Conservation (phyloP, 2,888 invertebrate species). For the Eumerus sabulonum region DNA sequence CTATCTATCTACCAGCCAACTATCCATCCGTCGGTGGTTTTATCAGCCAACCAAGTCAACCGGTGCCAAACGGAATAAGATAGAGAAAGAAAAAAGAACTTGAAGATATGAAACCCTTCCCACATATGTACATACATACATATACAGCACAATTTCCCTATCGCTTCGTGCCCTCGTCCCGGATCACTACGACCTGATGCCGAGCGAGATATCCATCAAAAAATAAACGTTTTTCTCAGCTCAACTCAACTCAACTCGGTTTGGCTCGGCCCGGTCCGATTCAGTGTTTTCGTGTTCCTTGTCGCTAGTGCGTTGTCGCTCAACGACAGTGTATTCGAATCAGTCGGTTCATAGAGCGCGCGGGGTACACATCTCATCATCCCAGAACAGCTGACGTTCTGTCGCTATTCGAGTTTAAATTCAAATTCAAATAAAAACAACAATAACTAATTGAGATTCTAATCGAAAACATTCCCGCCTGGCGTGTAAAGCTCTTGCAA, state of each 20-base stretch:
- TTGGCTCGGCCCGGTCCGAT: constrained; percentile 18
- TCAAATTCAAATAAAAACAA: constrained; percentile 20
- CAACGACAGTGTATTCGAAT: constrained; percentile 13
- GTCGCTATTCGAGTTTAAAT: constrained; percentile 44
- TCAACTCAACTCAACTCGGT: constrained; percentile 21
- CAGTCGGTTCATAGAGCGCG: constrained; percentile 57
- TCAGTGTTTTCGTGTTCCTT: constrained; percentile 16
- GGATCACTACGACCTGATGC: constrained; percentile 61
- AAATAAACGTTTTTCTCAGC: constrained; percentile 62
- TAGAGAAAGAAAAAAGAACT: too few species aligned
- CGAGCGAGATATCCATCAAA: constrained; percentile 63
- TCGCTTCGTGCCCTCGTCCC: constrained; percentile 53
- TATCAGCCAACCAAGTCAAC: constrained; percentile 39
- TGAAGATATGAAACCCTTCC: constrained; percentile 33
- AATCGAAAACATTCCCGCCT: constrained; percentile 5
- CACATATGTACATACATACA: too few species aligned
- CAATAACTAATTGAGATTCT: constrained; percentile 11
- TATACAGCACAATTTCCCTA: constrained; percentile 55
- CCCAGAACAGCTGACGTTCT: constrained; percentile 8
- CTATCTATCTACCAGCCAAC: constrained; percentile 42
- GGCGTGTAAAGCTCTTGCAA: constrained; percentile 3
- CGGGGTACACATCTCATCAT: constrained; percentile 57
- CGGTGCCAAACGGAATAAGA: constrained; percentile 47
- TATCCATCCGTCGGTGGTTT: constrained; percentile 35
- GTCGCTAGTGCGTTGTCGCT: constrained; percentile 28